Conservation (phyloP, 2,888 invertebrate genomes). For the Eupithecia subumbrata region DNA sequence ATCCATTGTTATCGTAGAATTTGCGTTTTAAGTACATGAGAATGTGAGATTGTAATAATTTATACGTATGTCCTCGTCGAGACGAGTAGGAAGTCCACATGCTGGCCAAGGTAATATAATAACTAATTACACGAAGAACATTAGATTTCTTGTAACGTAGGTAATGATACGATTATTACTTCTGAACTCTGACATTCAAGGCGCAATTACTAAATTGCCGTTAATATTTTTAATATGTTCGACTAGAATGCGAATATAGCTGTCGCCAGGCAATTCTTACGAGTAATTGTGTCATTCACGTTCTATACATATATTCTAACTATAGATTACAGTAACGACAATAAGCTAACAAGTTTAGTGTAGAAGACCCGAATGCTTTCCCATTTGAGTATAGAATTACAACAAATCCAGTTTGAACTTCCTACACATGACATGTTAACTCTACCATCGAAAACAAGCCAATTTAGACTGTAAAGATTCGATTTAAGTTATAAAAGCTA, state of each 20-base stretch:
- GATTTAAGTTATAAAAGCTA: constrained; percentile 15
- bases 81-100: constrained; percentile 50
- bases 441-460: constrained; percentile 16
- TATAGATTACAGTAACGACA: constrained; percentile 7
- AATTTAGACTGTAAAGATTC: constrained; percentile 21
- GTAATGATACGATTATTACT: constrained; percentile 54
- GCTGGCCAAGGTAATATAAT: constrained; percentile 53
- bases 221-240: constrained; percentile 28
- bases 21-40: constrained; percentile 43
- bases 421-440: constrained; percentile 29
- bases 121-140: constrained; percentile 51
- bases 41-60: constrained; percentile 43
- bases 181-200: constrained; percentile 49
- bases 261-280: constrained; percentile 15
- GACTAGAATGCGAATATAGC: constrained; percentile 12
- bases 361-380: constrained; percentile 13
- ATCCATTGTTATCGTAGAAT: constrained; percentile 50
- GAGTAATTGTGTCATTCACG: constrained; percentile 7
- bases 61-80: constrained; percentile 44
- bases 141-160: constrained; percentile 49
- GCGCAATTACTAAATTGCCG: constrained; percentile 29
- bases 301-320: neutral
- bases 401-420: constrained; percentile 31
- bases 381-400: constrained; percentile 29
- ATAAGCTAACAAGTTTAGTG: constrained; percentile 20